Percentiles rank a stretch among this genome's conserved stretches.
phyloP scores from a whole-genome alignment of 2,113 vertebrate species.

The Dromiciops gliroides region DNA sequence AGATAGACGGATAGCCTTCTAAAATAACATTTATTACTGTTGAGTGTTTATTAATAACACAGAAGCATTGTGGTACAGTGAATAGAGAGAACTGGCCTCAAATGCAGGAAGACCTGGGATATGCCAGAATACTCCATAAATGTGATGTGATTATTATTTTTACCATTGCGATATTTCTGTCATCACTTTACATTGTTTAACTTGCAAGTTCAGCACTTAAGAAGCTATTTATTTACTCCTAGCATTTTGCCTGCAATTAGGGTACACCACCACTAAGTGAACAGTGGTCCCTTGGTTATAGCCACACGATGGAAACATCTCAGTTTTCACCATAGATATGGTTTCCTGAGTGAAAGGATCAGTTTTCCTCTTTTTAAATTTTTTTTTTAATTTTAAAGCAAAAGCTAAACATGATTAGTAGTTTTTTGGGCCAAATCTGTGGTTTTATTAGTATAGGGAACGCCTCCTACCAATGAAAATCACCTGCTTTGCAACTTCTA shows the following conservation, averaged over 20 bases:
- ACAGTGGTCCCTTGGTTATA: constrained; percentile 32
- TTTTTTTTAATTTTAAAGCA: constrained; percentile 6
- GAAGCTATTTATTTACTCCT: neutral
- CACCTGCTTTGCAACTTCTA: neutral
- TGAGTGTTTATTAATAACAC: no score
- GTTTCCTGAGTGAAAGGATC: constrained; percentile 16
- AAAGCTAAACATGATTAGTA: constrained; percentile 4
- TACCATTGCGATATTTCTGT: neutral
- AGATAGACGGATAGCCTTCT: neutral
- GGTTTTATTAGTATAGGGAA: constrained; percentile 14
- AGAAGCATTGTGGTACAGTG: neutral
- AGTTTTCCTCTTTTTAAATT: constrained; percentile 29
- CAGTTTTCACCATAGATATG: constrained; percentile 9
- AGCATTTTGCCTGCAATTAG: neutral
- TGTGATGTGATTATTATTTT: neutral
- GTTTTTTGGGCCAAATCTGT: neutral
- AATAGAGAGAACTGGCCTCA: neutral
- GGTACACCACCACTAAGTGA: neutral
- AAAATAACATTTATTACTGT: neutral
- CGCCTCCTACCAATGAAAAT: neutral
- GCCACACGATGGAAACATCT: neutral
- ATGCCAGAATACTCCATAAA: neutral
- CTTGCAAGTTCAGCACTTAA: constrained; percentile 3
- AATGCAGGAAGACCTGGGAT: neutral
- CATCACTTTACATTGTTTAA: neutral